Conservation (phyloP, 2,888 invertebrate species). For the Adineta ricciae region DNA sequence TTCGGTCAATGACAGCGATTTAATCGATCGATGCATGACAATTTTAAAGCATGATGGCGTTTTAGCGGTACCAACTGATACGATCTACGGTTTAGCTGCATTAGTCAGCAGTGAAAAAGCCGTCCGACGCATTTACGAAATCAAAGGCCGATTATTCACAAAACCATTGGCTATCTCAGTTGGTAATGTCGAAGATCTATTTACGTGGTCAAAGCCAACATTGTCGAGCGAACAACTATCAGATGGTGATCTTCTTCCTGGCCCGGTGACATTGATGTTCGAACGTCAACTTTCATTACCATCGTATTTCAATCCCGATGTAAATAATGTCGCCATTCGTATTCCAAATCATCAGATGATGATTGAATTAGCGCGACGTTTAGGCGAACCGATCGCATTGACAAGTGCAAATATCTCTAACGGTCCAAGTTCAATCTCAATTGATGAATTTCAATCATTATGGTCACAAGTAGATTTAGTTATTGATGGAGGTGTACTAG, state of each 20-base stretch:
- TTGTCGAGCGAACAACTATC: slow-evolving; percentile 60
- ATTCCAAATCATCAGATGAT: slow-evolving; percentile 76
- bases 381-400: slow-evolving; percentile 68
- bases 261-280: slow-evolving; percentile 83
- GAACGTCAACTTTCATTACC: slow-evolving; percentile 64
- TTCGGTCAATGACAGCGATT: neutral
- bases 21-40: neutral
- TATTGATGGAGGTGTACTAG: slow-evolving; percentile 69
- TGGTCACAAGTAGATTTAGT: slow-evolving; percentile 71
- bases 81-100: slow-evolving; percentile 86
- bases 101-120: slow-evolving; percentile 68
- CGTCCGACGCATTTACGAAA: slow-evolving; percentile 68
- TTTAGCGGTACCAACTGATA: slow-evolving; percentile 88
- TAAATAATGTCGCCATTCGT: slow-evolving; percentile 70
- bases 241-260: slow-evolving; percentile 65
- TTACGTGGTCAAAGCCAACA: slow-evolving; percentile 65
- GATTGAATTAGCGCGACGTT: slow-evolving; percentile 54
- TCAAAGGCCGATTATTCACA: slow-evolving; percentile 68
- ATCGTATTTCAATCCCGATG: slow-evolving; percentile 67
- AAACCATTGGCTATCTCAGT: slow-evolving; percentile 93
- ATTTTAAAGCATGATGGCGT: slow-evolving; percentile 50
- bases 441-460: slow-evolving; percentile 68
- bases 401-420: slow-evolving; percentile 87
- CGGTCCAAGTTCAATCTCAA: slow-evolving; percentile 65
- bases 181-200: slow-evolving; percentile 61